phyloP scores from a whole-genome alignment of 2,797 vertebrate genomes.

The Acipenser ruthenus region DNA sequence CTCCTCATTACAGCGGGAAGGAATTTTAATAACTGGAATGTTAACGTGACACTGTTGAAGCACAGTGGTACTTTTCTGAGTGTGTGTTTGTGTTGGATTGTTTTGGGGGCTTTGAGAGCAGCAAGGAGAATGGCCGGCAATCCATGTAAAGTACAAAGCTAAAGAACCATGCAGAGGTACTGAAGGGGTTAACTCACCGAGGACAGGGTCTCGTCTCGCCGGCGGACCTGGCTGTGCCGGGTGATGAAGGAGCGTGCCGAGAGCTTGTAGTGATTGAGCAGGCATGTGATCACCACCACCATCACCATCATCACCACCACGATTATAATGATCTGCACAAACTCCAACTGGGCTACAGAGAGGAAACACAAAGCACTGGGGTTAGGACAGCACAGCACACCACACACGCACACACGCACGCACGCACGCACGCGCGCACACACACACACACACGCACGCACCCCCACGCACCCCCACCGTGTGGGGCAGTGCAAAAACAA shows the following conservation, averaged over 20 bases:
- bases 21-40: no score
- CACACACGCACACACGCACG: neutral
- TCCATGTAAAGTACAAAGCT: no score
- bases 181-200: constrained; percentile 61
- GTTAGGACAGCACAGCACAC: neutral
- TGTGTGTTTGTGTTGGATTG: no score
- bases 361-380: constrained; percentile 20
- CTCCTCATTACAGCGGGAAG: no score
- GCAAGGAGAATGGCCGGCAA: no score
- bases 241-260: constrained; percentile 75
- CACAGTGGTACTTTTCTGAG: no score
- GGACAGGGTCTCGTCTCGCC: constrained; percentile 75
- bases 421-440: neutral
- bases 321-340: constrained; percentile 81
- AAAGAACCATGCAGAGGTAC: no score
- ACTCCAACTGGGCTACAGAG: constrained; percentile 74
- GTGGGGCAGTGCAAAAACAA: no score
- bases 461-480: neutral
- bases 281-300: constrained; percentile 79
- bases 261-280: constrained; percentile 80
- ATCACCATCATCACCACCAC: constrained; percentile 83
- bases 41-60: no score
- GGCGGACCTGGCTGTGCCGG: constrained; percentile 68
- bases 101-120: no score
- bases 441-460: neutral